Conservation (phyloP, 2,888 invertebrate genomes). For the Helobdella robusta region DNA sequence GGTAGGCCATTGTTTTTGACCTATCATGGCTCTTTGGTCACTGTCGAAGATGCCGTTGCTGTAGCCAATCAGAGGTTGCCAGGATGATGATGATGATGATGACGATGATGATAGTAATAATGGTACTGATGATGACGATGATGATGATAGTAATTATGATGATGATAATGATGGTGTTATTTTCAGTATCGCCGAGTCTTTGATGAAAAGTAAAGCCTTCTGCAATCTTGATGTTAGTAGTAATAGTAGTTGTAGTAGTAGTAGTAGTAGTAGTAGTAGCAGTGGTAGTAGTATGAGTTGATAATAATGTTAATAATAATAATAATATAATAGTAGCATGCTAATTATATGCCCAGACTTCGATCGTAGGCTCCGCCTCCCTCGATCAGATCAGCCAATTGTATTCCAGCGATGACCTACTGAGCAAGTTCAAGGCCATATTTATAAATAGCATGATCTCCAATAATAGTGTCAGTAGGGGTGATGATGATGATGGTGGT, state of each 20-base stretch:
- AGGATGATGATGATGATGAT: not conserved
- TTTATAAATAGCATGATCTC: slow-evolving; percentile 67
- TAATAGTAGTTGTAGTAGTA: not conserved
- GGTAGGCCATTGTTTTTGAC: slow-evolving; percentile 23
- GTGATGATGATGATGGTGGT: not conserved
- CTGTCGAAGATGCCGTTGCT: slow-evolving; percentile 12
- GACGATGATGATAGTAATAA: not conserved
- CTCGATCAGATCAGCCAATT: slow-evolving; percentile 54
- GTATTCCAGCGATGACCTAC: slow-evolving; percentile 56
- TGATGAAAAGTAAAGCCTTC: slow-evolving; percentile 26
- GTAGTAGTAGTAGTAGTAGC: not conserved
- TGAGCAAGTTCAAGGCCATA: slow-evolving; percentile 61
- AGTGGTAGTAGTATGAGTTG: not conserved
- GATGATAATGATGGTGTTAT: not conserved
- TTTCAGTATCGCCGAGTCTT: slow-evolving; percentile 25
- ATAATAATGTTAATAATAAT: not conserved
- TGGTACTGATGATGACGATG: not conserved
- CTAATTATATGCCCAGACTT: slow-evolving; percentile 21
- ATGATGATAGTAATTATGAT: not conserved
- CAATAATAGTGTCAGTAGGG: slow-evolving; percentile 46
- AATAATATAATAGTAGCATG: too few relatives aligned
- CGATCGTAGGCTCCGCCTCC: slow-evolving; percentile 13
- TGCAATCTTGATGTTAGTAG: slow-evolving; percentile 26
- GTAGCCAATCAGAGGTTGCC: not conserved
- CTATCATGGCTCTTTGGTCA: slow-evolving; percentile 19